These are phyloP conservation scores for Columba janthina DNA, from an alignment of 2,113 vertebrate species.

Conservation along the genomic window DNA sequence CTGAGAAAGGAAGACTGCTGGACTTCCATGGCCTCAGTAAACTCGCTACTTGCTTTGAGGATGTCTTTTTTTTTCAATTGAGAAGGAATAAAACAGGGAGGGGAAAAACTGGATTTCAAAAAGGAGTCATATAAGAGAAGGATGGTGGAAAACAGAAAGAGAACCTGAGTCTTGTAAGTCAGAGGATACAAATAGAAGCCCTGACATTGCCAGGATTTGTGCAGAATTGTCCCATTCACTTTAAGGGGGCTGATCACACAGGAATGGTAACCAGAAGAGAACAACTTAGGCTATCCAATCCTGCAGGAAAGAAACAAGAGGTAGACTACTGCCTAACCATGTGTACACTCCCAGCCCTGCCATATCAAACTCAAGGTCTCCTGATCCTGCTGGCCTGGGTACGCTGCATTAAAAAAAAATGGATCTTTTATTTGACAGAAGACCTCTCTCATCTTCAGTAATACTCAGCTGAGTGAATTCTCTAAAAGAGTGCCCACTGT, in stretches of 20 bases:
- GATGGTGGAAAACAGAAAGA: neutral
- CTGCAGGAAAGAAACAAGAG: neutral
- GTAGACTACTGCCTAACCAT: neutral
- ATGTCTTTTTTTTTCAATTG: neutral
- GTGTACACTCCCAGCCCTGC: neutral
- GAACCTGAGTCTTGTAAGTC: neutral
- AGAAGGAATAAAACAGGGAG: neutral
- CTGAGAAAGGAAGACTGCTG: neutral
- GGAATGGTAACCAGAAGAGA: neutral
- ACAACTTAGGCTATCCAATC: neutral
- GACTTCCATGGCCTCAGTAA: neutral
- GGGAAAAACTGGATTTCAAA: neutral
- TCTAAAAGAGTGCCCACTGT: neutral
- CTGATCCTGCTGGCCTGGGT: neutral
- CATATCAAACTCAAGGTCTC: neutral
- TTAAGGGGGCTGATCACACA: neutral
- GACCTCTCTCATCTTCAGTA: neutral
- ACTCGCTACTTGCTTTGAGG: neutral
- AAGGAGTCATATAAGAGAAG: neutral
- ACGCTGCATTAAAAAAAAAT: neutral
- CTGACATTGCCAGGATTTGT: neutral
- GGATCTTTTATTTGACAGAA: neutral
- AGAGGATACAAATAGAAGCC: neutral
- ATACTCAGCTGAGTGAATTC: neutral
- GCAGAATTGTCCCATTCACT: neutral